phyloP scores from a whole-genome alignment of 2,113 vertebrate genomes.

The Cacatua alba region DNA sequence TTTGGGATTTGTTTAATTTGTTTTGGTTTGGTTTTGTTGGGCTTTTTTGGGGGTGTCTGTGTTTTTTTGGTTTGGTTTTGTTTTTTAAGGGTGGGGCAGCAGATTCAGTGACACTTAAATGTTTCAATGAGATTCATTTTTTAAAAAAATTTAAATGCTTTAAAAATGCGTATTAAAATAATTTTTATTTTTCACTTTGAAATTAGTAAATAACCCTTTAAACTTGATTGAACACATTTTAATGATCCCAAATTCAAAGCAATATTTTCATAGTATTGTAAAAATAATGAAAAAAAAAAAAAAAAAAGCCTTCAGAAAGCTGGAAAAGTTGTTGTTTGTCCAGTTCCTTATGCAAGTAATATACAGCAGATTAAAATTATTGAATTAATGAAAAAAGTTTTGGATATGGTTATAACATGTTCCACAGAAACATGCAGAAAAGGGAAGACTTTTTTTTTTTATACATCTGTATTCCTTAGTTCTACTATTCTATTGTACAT shows the following conservation, averaged over 20 bases:
- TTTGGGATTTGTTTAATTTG: not conserved
- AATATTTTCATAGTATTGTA: not conserved
- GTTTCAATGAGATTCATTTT: not conserved
- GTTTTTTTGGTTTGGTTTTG: not conserved
- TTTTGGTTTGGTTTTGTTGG: not conserved
- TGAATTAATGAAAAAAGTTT: not conserved
- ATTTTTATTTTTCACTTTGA: not conserved
- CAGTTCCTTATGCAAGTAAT: not conserved
- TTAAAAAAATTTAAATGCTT: not conserved
- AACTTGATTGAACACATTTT: not conserved
- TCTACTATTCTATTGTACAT: not conserved
- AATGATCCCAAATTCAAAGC: not conserved
- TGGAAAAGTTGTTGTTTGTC: not conserved
- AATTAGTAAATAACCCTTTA: not conserved
- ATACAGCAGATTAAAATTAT: not conserved
- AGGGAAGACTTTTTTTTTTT: not conserved
- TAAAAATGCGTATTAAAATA: not conserved
- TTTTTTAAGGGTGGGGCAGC: not conserved
- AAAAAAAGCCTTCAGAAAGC: not conserved
- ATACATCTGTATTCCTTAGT: not conserved
- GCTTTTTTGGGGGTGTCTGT: not conserved
- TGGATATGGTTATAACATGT: accelerated
- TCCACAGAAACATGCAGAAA: not conserved
- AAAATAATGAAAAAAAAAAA: not conserved
- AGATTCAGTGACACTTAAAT: not conserved